These are phyloP conservation scores for Caenorhabditis brenneri DNA, from an alignment of 1,140 invertebrate genomes.

Conservation along the genomic window DNA sequence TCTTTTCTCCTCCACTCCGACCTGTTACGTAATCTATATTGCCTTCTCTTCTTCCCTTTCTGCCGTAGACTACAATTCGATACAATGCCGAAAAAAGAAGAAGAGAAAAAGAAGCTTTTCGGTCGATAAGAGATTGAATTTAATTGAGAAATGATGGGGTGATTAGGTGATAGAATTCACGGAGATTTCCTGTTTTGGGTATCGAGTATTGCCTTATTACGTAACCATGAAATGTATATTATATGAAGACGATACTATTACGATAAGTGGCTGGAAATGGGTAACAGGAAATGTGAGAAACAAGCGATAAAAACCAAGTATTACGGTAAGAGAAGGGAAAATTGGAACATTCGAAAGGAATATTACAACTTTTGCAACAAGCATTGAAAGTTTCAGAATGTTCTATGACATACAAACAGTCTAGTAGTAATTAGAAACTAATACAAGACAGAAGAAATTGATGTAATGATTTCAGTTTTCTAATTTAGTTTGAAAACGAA, in stretches of 20 bases:
- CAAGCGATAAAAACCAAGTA: not conserved
- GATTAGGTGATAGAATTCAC: conserved; percentile 20
- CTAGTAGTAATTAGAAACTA: too few relatives aligned
- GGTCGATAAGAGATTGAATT: not conserved
- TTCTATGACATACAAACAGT: too few relatives aligned
- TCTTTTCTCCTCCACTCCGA: not conserved
- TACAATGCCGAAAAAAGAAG: not conserved
- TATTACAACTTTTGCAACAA: too few relatives aligned
- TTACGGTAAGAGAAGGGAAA: not conserved
- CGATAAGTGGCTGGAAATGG: not conserved
- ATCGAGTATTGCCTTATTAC: not conserved
- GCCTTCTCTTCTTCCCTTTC: not conserved
- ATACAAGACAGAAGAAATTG: too few relatives aligned
- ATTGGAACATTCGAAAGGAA: not conserved
- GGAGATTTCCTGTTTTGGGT: not conserved
- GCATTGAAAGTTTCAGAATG: too few relatives aligned
- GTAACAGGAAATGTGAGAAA: conserved; percentile 29
- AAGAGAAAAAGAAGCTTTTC: not conserved
- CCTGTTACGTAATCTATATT: conserved; percentile 27
- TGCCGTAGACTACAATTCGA: not conserved
- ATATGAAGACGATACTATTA: not conserved
- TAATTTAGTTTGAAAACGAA: too few relatives aligned
- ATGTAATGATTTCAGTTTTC: too few relatives aligned
- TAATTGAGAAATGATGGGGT: conserved; percentile 22
- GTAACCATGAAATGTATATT: conserved; percentile 17